Conservation (phyloP, 2,797 vertebrate genomes). For the Brachymystax lenok region DNA sequence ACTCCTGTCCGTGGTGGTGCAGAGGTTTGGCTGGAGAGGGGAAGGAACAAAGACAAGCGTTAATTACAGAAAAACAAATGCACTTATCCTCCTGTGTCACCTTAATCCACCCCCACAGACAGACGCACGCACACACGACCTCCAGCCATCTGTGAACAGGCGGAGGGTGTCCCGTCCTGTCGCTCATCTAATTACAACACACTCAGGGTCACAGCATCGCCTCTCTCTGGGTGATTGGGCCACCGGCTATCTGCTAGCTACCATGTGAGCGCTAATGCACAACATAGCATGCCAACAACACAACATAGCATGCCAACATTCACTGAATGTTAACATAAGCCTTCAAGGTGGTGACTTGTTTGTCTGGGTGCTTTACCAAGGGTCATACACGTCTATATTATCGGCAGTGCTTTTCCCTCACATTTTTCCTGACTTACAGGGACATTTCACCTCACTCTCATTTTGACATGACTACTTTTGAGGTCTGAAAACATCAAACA, state of each 20-base stretch:
- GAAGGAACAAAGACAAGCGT: conserved; percentile 49
- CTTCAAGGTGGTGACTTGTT: conserved; percentile 14
- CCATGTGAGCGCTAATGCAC: conserved; percentile 35
- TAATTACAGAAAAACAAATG: conserved; percentile 64
- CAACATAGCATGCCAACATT: background rate
- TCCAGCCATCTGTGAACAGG: conserved; percentile 66
- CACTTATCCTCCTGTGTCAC: conserved; percentile 59
- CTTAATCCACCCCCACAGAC: conserved; percentile 56
- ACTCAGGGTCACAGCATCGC: conserved; percentile 57
- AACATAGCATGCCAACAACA: no score
- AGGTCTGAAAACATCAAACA: no score
- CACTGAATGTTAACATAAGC: background rate
- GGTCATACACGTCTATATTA: background rate
- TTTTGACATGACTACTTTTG: background rate
- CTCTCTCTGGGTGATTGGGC: conserved; percentile 25
- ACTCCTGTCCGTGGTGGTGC: conserved; percentile 83
- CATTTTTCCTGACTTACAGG: background rate
- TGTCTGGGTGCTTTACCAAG: background rate
- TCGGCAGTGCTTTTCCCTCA: background rate
- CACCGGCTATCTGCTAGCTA: background rate
- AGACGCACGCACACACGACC: conserved; percentile 45
- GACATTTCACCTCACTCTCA: background rate
- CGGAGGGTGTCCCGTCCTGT: conserved; percentile 42
- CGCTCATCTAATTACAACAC: conserved; percentile 69
- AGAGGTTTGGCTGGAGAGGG: conserved; percentile 85